phyloP scores from a whole-genome alignment of 1,140 invertebrate genomes.

The Acyrthosiphon pisum region DNA sequence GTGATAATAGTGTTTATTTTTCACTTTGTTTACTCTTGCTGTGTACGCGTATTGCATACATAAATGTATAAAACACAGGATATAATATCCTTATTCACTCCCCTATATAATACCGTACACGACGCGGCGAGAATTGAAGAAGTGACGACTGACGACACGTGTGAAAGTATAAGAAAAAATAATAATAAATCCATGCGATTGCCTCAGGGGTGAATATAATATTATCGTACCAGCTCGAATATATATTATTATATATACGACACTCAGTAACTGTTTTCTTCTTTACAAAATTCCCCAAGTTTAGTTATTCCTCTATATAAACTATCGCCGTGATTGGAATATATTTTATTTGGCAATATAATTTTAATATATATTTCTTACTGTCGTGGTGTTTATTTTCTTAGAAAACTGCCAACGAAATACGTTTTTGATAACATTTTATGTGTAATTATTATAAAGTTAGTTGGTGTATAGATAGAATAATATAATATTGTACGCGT shows the following conservation, averaged over 20 bases:
- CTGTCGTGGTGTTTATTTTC: neutral
- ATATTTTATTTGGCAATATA: neutral
- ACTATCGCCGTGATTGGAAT: neutral
- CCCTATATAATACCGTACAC: neutral
- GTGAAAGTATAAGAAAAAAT: neutral
- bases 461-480: neutral
- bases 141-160: neutral
- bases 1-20: conserved; percentile 10
- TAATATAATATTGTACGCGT: too few relatives aligned
- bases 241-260: neutral
- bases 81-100: neutral
- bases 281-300: neutral
- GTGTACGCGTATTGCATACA: neutral
- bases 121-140: neutral
- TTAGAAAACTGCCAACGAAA: neutral
- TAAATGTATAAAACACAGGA: neutral
- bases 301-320: neutral
- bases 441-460: neutral
- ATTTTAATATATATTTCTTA: neutral
- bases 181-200: conserved; percentile 12
- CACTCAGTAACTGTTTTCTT: neutral
- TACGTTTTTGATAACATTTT: neutral
- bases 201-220: neutral
- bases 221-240: neutral
- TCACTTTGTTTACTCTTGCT: neutral